A percentile compares a stretch with the other conserved stretches of the same genome.
phyloP scores from a whole-genome alignment of 2,888 invertebrate species.

The Lepidochrysops patricia region DNA sequence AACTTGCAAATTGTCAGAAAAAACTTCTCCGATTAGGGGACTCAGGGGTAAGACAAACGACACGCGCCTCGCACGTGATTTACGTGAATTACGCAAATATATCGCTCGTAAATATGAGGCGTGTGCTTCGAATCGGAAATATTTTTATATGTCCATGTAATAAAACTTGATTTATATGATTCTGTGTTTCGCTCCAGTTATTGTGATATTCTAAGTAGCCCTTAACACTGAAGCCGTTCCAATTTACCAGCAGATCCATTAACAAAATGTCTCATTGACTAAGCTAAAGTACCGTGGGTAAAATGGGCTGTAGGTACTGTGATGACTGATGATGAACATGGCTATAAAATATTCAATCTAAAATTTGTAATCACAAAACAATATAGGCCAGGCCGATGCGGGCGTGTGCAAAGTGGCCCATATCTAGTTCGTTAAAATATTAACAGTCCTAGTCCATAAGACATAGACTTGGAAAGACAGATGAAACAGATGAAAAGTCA shows the following conservation, averaged over 20 bases:
- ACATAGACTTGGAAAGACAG: background rate
- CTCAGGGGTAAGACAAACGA: background rate
- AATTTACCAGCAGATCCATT: too few species aligned
- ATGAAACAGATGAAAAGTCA: background rate
- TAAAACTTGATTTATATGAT: constrained; percentile 1
- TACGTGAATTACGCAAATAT: constrained; percentile 3
- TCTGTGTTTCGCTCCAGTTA: background rate
- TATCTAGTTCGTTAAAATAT: constrained; percentile 40
- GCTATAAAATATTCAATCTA: background rate
- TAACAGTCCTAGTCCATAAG: constrained; percentile 30
- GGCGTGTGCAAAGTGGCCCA: constrained; percentile 8
- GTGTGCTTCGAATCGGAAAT: constrained; percentile 11
- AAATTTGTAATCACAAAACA: background rate
- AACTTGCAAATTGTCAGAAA: constrained; percentile 1
- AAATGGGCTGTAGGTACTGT: too few species aligned
- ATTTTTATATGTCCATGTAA: background rate
- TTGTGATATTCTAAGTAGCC: too few species aligned
- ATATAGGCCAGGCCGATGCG: background rate
- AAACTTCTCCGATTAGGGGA: background rate
- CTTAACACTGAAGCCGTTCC: too few species aligned
- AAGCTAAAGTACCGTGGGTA: too few species aligned
- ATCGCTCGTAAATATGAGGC: constrained; percentile 6
- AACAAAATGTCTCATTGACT: too few species aligned
- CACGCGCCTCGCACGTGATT: background rate
- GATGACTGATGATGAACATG: background rate